Conservation (phyloP, 2,888 invertebrate species). For the Hyppa rectilinea region DNA sequence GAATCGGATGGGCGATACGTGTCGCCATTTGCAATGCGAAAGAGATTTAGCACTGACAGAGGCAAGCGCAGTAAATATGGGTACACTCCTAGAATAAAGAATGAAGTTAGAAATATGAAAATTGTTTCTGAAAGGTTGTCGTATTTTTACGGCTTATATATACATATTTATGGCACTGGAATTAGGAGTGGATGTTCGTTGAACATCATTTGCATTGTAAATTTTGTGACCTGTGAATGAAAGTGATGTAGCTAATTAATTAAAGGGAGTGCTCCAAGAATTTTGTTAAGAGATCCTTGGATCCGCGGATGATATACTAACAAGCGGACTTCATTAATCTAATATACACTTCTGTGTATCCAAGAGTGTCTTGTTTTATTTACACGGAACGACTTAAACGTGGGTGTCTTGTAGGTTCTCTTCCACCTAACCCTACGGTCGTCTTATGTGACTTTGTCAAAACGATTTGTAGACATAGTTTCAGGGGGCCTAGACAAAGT, state of each 20-base stretch:
- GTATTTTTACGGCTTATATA: conserved; percentile 59
- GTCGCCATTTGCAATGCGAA: conserved; percentile 58
- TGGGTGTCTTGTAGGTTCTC: too few species aligned
- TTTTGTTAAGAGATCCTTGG: conserved; percentile 6
- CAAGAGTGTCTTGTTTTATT: not conserved
- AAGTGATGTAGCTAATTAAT: conserved; percentile 56
- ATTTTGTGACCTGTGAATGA: conserved; percentile 53
- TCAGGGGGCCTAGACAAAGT: too few species aligned
- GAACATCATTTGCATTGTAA: conserved; percentile 60
- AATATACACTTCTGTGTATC: conserved; percentile 9
- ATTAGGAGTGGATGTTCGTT: conserved; percentile 43
- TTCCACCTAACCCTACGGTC: too few species aligned
- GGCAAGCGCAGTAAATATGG: conserved; percentile 63
- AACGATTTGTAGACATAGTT: not conserved
- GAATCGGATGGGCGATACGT: conserved; percentile 56
- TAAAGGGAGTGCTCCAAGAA: conserved; percentile 37
- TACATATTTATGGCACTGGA: conserved; percentile 58
- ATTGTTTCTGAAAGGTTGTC: conserved; percentile 60
- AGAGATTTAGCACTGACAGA: conserved; percentile 65
- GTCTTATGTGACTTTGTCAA: too few species aligned
- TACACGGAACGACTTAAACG: not conserved
- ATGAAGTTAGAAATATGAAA: conserved; percentile 64
- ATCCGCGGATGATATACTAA: conserved; percentile 19
- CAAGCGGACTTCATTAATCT: conserved; percentile 36
- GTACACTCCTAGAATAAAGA: conserved; percentile 61